Evolutionary conservation across 2,113 vertebrate species (phyloP).

Genomic region (Cavia porcellus): DNA sequence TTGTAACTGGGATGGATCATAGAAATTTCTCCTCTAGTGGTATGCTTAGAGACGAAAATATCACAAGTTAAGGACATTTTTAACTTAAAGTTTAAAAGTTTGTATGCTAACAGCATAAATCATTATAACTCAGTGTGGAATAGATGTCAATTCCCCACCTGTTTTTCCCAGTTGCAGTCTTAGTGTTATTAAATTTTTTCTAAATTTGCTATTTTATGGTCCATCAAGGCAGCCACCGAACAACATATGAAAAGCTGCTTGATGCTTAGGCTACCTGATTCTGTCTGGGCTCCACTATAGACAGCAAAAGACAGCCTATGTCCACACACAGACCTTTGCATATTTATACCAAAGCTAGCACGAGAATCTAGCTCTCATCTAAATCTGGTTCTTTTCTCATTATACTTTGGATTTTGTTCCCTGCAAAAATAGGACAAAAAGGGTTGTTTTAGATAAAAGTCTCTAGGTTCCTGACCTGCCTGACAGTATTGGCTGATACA

Average conservation of each 20-base stretch:
- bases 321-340: background rate
- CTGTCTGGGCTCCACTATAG: background rate
- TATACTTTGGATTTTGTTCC: no score
- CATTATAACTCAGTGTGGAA: background rate
- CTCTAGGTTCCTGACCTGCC: background rate
- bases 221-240: background rate
- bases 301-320: background rate
- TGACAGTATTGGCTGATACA: background rate
- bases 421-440: background rate
- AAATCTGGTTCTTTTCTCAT: background rate
- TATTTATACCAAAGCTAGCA: background rate
- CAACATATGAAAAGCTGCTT: background rate
- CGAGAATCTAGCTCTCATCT: background rate
- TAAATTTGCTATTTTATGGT: slow-evolving; percentile 8
- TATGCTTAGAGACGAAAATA: background rate
- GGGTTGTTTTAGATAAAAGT: background rate
- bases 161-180: background rate
- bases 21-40: slow-evolving; percentile 39
- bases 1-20: background rate
- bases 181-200: background rate
- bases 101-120: background rate
- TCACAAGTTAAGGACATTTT: slow-evolving; percentile 16
- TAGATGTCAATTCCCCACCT: background rate
- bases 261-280: no score
- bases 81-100: slow-evolving; percentile 21